Base-by-base conservation (phyloP, 2,888 invertebrate genomes). In the Ormyrus thymus region DNA sequence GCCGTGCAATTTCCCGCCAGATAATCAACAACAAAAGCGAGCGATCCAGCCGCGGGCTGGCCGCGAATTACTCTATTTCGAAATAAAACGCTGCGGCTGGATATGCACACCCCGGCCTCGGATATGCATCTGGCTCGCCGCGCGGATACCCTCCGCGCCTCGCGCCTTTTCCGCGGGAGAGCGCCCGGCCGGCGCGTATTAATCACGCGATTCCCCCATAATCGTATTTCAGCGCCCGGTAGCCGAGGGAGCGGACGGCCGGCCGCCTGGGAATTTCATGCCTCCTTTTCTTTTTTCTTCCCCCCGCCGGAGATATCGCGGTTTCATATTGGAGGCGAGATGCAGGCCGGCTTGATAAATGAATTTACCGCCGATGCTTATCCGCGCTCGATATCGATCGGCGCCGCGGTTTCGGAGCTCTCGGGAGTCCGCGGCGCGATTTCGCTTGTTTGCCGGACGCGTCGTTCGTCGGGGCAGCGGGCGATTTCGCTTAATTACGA, bases 121-220 rank as follows among this genome's bases (percentile, higher is more conserved):
- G 29, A 29, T 29, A 29, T 29, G 29, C 29, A 29, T 29, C 29
- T 29, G 4, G 29, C 29, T 29, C 29, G 29, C 29, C 4, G 29
- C 29, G 0, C 29, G 29, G 29, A 29, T 29, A 29, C 29, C 29
- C 29, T 29, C 29, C 1, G 1, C 4, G 29, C 4, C 29, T 29
- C 0, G 2, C 29, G 29, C 29, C 29, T 29, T 29, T 29, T 29
- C 29, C 29, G 29, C 29, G 29, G 4, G 29, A 29, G 29, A 29
- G 4, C 4, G 29, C 29, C 2, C 4, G 29, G 29, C 29, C 15
- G 77, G 85, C 84, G 85, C 84, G 84, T 87, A 87, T 88, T 87
- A 88, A 88, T 88, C 88, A 88, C 86, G 87, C 87, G 84, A 87
- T 87, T 86, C 84, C 81, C 83, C 86, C 86, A 85, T 87, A 87